Conservation (phyloP, 2,888 invertebrate genomes). For the Tenthredo distinguenda region DNA sequence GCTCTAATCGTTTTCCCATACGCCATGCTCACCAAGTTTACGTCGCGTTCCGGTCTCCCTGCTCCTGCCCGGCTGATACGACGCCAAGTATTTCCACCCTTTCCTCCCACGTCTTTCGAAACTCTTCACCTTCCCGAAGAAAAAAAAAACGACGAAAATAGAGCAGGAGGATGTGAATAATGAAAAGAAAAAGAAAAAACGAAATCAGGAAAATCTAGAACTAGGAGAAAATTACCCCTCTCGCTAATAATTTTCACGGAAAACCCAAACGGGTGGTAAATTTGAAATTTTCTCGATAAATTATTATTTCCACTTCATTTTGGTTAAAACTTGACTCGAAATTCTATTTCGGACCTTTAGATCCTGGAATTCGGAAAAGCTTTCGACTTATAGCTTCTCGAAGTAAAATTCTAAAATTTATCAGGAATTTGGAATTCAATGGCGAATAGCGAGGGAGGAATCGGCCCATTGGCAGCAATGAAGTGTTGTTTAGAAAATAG, state of each 20-base stretch:
- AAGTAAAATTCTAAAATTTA: no score
- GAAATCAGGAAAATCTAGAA: neutral
- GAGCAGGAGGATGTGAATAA: neutral
- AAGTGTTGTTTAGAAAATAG: no score
- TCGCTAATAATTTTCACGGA: neutral
- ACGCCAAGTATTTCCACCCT: neutral
- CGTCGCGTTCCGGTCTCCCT: neutral
- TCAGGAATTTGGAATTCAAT: no score
- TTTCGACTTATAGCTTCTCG: no score
- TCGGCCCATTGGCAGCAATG: no score
- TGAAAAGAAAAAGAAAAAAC: neutral
- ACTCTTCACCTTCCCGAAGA: neutral
- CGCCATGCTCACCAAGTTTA: slow-evolving; percentile 52
- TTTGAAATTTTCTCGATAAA: neutral
- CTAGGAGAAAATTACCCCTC: neutral
- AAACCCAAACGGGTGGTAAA: neutral
- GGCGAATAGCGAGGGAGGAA: no score
- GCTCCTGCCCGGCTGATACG: neutral
- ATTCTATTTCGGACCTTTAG: no score
- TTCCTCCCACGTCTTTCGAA: neutral
- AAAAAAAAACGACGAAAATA: neutral
- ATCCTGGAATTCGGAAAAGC: no score
- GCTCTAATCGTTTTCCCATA: slow-evolving; percentile 69
- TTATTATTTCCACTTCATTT: neutral
- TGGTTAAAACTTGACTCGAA: neutral